phyloP scores from a whole-genome alignment of 2,888 invertebrate genomes.

The Cerastis leucographa region DNA sequence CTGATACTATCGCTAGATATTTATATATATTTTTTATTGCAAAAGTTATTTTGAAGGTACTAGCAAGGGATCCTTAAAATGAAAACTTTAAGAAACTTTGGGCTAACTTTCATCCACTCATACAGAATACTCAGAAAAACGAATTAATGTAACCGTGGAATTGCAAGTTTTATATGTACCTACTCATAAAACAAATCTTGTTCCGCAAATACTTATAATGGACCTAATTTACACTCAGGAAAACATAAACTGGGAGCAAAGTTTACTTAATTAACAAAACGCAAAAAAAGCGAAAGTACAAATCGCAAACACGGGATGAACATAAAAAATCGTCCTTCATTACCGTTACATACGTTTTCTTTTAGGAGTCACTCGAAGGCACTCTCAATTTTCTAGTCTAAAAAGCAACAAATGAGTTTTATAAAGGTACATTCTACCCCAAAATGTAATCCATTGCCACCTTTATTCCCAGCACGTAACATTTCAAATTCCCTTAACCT shows the following conservation, averaged over 20 bases:
- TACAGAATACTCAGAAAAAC: neutral
- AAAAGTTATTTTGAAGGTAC: neutral
- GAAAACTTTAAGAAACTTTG: neutral
- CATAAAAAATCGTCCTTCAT: conserved; percentile 67
- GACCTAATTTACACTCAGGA: neutral
- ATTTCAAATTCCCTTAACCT: conserved; percentile 14
- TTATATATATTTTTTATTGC: too few relatives aligned
- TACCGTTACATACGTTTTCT: conserved; percentile 70
- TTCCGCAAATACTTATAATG: neutral
- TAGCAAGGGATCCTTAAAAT: neutral
- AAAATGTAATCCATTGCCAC: conserved; percentile 4
- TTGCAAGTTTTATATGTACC: too few relatives aligned
- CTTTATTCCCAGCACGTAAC: neutral
- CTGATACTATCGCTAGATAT: neutral
- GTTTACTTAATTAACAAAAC: conserved; percentile 41
- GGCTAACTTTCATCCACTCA: neutral
- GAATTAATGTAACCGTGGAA: neutral
- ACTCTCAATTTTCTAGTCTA: conserved; percentile 76
- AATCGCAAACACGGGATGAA: conserved; percentile 32
- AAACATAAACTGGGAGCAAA: conserved; percentile 2
- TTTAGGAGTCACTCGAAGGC: conserved; percentile 74
- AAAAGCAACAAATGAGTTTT: conserved; percentile 75
- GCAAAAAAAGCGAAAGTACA: conserved; percentile 15
- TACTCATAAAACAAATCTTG: neutral
- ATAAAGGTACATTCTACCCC: conserved; percentile 67